Base-by-base conservation (phyloP, 2,888 invertebrate genomes). In the Agonopterix alstromeriana region DNA sequence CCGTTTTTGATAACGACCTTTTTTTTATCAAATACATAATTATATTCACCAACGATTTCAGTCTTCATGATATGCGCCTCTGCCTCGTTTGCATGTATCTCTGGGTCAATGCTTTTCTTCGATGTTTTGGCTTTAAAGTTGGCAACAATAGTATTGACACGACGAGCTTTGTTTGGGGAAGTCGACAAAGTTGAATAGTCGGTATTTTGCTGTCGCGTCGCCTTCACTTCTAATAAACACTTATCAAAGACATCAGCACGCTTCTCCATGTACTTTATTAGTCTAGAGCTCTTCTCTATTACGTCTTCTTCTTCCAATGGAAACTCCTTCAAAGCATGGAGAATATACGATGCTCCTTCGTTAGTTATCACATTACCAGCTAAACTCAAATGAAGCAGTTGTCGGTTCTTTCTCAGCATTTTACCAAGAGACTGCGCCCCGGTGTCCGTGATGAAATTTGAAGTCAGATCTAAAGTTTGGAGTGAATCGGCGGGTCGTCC, bases 351-450 rank as follows among this genome's bases (percentile, higher is more conserved):
- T 1, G 68, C 66, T 3, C 81, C 82, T 3, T 10, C 43, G 45
- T 74, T 72, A 9, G 70, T 65, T 8, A 82, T 69, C 35, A 47
- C 49, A 48, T 82, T 82, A 17, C 66, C 73, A 3, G 73, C 63
- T 48, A 82, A 53, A 61, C 74, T 77, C 4, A 82, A 58, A 55
- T 82, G 68, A 8, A 70, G 7, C 7, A 82, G 57, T 10, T 52
- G 54, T 14, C 81, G 68, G 51, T 82, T 82, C 9, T 47, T 60
- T 56, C 71, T 67, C 2, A 82, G 55, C 36, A 64, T 56, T n/a
- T 63, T 51, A 1, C 64, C 73, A 1, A 81, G 49, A 4, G 49
- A 57, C 36, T 52, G 46, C 0, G 73, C 77, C 3, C 75, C 80
- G 12, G 38, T 36, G 58, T 81, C 62, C 2, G 71, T 67, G 7